Percentiles rank a stretch among this genome's conserved stretches.
phyloP scores from a whole-genome alignment of 2,113 vertebrate genomes.

The Dermatemys mawii region DNA sequence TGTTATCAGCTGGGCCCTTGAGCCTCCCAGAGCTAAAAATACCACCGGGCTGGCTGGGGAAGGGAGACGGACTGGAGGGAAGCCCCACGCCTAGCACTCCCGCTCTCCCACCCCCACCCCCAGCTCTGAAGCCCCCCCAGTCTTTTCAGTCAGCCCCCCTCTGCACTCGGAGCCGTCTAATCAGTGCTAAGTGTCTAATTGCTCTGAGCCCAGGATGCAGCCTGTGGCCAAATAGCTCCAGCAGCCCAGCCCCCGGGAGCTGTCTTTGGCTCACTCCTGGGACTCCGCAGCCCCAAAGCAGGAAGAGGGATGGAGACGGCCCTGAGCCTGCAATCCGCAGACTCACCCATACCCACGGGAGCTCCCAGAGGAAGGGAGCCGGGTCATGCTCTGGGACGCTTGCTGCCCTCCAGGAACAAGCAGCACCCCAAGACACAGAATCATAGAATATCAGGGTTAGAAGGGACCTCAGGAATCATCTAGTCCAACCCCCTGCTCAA shows the following conservation, averaged over 20 bases:
- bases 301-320: background rate
- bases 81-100: background rate
- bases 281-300: background rate
- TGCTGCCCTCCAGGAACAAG: background rate
- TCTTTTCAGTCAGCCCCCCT: background rate
- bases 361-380: background rate
- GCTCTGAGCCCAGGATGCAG: background rate
- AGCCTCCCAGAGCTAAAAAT: background rate
- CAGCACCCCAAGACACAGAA: no score
- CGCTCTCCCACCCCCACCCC: background rate
- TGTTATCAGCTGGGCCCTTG: fast-evolving
- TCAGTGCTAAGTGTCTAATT: fast-evolving
- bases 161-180: fast-evolving
- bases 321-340: background rate
- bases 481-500: no score
- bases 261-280: background rate
- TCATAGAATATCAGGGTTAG: no score
- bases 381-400: fast-evolving
- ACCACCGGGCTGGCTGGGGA: background rate
- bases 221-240: fast-evolving
- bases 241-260: background rate
- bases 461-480: no score
- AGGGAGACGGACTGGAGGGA: background rate
- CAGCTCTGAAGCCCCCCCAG: background rate
- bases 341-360: background rate